Conservation (phyloP, 1,140 invertebrate genomes). For the Drosophila biarmipes region DNA sequence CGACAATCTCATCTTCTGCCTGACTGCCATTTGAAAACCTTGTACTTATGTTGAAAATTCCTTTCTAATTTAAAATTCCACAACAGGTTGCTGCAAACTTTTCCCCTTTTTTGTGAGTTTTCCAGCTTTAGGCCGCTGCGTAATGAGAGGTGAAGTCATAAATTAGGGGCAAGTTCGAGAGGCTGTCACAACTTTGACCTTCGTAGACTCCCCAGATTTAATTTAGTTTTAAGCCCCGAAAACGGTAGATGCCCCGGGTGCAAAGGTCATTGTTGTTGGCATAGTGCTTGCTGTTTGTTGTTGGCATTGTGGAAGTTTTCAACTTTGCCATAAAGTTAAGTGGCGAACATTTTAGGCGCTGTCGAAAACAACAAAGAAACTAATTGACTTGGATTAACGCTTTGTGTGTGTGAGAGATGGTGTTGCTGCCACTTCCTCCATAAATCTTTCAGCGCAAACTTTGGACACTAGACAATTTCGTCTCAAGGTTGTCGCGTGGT, state of each 20-base stretch:
- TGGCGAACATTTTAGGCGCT: conserved; percentile 58
- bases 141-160: conserved; percentile 46
- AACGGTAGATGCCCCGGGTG: conserved; percentile 16
- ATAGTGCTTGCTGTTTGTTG: conserved; percentile 21
- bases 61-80: background rate
- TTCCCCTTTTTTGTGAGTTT: background rate
- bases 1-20: background rate
- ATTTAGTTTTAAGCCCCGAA: conserved; percentile 54
- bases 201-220: conserved; percentile 42
- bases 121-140: background rate
- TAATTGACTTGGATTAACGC: conserved; percentile 82
- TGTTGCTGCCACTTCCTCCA: conserved; percentile 42
- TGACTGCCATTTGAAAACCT: background rate
- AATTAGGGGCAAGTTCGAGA: conserved; percentile 48
- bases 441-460: conserved; percentile 66
- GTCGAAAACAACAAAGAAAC: conserved; percentile 76
- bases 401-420: conserved; percentile 9
- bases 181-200: conserved; percentile 56
- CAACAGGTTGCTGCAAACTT: conserved; percentile 8
- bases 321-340: conserved; percentile 79
- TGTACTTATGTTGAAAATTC: background rate
- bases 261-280: conserved; percentile 52
- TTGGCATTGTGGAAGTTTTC: conserved; percentile 56
- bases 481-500: conserved; percentile 60
- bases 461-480: conserved; percentile 47